phyloP scores from a whole-genome alignment of 2,113 vertebrate species.

The Neogobius melanostomus region DNA sequence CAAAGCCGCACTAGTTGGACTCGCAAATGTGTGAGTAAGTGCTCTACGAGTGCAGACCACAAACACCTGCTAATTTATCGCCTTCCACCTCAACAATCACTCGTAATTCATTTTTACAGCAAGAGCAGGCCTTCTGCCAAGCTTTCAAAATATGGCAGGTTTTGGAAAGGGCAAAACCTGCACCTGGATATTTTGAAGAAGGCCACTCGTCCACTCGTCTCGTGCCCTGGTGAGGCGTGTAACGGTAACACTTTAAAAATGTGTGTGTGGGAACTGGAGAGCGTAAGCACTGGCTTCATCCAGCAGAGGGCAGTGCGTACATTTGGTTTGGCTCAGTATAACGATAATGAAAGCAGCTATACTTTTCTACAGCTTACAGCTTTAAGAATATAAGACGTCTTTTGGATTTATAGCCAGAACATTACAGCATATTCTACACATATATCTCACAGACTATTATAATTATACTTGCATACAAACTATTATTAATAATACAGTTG shows the following conservation, averaged over 20 bases:
- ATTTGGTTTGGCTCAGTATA: not conserved
- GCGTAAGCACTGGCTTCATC: slow-evolving; percentile 22
- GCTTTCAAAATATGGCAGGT: slow-evolving; percentile 47
- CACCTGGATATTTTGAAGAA: slow-evolving; percentile 53
- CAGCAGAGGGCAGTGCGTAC: slow-evolving; percentile 50
- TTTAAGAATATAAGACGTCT: too few relatives aligned
- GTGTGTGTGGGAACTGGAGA: slow-evolving; percentile 24
- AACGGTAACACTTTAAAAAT: slow-evolving; percentile 34
- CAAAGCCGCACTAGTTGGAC: slow-evolving; percentile 35
- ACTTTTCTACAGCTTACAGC: not conserved
- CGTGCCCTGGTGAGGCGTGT: slow-evolving; percentile 39
- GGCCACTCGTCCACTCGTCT: slow-evolving; percentile 23
- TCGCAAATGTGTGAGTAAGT: slow-evolving; percentile 35
- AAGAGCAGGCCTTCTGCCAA: slow-evolving; percentile 24
- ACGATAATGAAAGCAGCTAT: slow-evolving; percentile 7
- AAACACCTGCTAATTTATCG: slow-evolving; percentile 19
- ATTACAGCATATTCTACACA: too few relatives aligned
- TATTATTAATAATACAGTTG: too few relatives aligned
- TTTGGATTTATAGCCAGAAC: too few relatives aligned
- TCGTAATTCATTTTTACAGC: slow-evolving; percentile 25
- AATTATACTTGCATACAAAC: too few relatives aligned
- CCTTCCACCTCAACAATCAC: slow-evolving; percentile 20
- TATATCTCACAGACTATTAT: too few relatives aligned
- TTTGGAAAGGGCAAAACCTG: slow-evolving; percentile 28
- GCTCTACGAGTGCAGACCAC: slow-evolving; percentile 22